These are phyloP conservation scores for Stictonetta naevosa DNA, from an alignment of 2,113 vertebrate species.

Conservation along the genomic window DNA sequence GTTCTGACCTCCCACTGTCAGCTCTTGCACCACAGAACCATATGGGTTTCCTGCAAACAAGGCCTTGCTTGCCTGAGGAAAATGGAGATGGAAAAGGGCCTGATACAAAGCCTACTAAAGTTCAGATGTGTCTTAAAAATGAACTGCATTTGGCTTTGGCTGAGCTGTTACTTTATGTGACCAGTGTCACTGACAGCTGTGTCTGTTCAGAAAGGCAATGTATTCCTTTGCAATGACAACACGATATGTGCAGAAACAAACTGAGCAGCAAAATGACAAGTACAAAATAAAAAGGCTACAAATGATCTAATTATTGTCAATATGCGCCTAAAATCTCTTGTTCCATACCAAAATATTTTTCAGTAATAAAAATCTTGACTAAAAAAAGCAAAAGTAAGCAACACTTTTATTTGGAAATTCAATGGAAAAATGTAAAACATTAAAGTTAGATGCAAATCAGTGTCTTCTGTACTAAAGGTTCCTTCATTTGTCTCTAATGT, in stretches of 20 bases:
- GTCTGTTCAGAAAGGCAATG: not conserved
- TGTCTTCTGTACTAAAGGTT: not conserved
- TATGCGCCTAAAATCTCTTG: not conserved
- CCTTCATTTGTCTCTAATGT: not conserved
- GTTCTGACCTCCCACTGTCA: not conserved
- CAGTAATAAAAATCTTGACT: not conserved
- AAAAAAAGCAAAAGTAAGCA: not conserved
- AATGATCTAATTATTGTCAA: fast-evolving
- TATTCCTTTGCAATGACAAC: not conserved
- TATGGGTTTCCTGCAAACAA: not conserved
- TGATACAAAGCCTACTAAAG: not conserved
- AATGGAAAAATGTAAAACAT: not conserved
- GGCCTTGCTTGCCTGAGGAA: not conserved
- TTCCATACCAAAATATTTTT: not conserved
- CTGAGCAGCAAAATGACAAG: not conserved
- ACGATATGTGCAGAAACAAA: not conserved
- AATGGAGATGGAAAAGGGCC: not conserved
- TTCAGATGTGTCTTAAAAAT: not conserved
- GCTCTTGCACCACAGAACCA: not conserved
- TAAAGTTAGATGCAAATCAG: not conserved
- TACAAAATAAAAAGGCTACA: not conserved
- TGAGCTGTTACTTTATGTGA: not conserved
- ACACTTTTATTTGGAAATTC: not conserved
- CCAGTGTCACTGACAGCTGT: not conserved
- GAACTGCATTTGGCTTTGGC: not conserved